Conservation (phyloP, 2,113 vertebrate genomes). For the Misgurnus anguillicaudatus region DNA sequence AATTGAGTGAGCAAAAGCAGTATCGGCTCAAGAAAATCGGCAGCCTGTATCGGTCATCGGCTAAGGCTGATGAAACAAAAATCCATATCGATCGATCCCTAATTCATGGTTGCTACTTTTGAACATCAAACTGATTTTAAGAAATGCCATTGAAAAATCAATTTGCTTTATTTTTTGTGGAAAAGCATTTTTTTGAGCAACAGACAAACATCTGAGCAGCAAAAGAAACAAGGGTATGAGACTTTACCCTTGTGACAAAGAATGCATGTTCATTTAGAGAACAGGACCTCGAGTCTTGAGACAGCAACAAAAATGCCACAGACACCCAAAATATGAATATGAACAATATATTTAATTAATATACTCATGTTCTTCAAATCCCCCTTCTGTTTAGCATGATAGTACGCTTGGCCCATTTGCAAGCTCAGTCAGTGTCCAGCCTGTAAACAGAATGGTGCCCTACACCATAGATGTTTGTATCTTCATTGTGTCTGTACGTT, state of each 20-base stretch:
- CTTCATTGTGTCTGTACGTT: slow-evolving; percentile 33
- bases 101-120: background rate
- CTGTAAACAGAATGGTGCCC: slow-evolving; percentile 19
- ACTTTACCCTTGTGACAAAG: slow-evolving; percentile 48
- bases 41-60: too few species aligned
- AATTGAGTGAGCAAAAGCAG: too few species aligned
- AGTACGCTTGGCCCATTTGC: slow-evolving; percentile 31
- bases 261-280: background rate
- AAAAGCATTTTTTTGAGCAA: slow-evolving; percentile 6
- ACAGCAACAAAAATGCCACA: slow-evolving; percentile 53
- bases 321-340: slow-evolving; percentile 50
- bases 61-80: too few species aligned
- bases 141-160: background rate
- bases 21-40: too few species aligned
- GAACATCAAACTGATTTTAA: background rate
- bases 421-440: slow-evolving; percentile 46
- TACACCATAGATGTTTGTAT: slow-evolving; percentile 30
- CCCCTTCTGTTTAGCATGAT: slow-evolving; percentile 22
- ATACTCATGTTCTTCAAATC: slow-evolving; percentile 41
- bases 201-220: background rate
- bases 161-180: slow-evolving; percentile 11
- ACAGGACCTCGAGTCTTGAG: slow-evolving; percentile 3
- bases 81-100: too few species aligned
- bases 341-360: slow-evolving; percentile 52
- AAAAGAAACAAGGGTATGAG: slow-evolving; percentile 19